phyloP scores from a whole-genome alignment of 2,888 invertebrate species.

The Charanyca ferruginea region DNA sequence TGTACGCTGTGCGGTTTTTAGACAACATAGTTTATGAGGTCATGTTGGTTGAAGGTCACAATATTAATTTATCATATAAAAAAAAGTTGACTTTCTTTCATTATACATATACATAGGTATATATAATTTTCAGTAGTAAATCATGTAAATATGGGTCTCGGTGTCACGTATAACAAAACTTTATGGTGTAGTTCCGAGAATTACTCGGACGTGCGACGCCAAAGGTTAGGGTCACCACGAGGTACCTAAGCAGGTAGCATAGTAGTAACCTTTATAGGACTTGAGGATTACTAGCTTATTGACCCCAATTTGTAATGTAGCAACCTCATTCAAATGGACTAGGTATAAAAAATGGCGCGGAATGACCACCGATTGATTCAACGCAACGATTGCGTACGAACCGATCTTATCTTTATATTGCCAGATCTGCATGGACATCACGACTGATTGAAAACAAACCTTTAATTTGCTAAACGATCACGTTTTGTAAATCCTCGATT shows the following conservation, averaged over 20 bases:
- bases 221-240: too few species aligned
- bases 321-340: conserved; percentile 20
- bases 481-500: conserved; percentile 44
- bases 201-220: too few species aligned
- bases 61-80: not conserved
- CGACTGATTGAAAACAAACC: conserved; percentile 46
- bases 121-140: too few species aligned
- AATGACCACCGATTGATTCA: conserved; percentile 32
- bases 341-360: conserved; percentile 23
- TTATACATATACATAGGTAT: too few species aligned
- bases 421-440: conserved; percentile 50
- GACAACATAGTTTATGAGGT: conserved; percentile 17
- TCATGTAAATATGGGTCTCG: too few species aligned
- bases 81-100: too few species aligned
- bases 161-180: too few species aligned
- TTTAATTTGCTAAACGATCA: conserved; percentile 55
- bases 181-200: too few species aligned
- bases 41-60: conserved; percentile 1
- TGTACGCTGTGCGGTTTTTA: conserved; percentile 3
- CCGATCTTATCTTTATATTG: conserved; percentile 43
- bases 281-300: not conserved
- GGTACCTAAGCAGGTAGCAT: too few species aligned
- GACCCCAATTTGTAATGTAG: not conserved
- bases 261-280: too few species aligned
- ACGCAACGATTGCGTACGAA: conserved; percentile 26